phyloP scores from a whole-genome alignment of 1,140 invertebrate species.

The Phymorhynchus buccinoides region DNA sequence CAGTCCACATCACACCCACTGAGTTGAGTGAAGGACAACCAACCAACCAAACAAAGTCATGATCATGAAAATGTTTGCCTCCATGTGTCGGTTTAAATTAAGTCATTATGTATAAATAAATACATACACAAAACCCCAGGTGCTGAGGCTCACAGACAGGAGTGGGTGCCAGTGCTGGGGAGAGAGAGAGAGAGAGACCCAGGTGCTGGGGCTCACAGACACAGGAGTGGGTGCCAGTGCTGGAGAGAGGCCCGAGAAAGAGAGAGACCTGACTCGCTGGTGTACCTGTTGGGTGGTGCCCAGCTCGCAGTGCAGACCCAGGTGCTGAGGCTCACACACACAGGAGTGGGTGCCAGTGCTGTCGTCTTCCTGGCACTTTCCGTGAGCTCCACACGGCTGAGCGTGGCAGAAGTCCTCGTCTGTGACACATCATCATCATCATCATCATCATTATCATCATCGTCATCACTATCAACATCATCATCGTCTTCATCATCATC shows the following conservation, averaged over 20 bases:
- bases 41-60: no score
- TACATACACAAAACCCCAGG: no score
- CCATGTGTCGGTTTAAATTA: no score
- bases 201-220: neutral
- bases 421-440: neutral
- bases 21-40: no score
- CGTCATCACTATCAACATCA: neutral
- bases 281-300: neutral
- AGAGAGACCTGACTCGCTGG: no score
- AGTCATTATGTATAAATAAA: no score
- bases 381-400: neutral
- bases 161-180: neutral
- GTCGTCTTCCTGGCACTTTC: neutral
- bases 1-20: no score
- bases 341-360: neutral
- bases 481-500: neutral
- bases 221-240: neutral
- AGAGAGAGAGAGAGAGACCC: neutral
- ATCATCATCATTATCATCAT: neutral
- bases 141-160: neutral
- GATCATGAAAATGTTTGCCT: no score
- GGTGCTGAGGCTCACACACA: neutral
- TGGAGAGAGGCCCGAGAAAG: no score
- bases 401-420: conserved; percentile 4
- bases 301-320: conserved; percentile 13